phyloP scores from a whole-genome alignment of 1,140 invertebrate genomes.

The Drosophila rhopaloa region DNA sequence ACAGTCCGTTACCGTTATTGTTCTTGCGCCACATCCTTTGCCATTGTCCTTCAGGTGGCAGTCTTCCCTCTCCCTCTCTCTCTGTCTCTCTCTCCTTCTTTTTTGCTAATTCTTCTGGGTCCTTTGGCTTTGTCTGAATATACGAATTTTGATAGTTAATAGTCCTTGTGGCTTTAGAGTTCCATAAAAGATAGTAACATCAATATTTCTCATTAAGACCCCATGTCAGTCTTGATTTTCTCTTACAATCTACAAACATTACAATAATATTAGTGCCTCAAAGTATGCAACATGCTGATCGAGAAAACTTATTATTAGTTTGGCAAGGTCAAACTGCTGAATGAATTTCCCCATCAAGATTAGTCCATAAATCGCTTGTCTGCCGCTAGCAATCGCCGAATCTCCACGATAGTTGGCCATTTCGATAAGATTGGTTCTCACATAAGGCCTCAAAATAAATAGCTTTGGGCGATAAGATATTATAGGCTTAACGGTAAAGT shows the following conservation, averaged over 20 bases:
- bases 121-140: background rate
- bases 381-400: background rate
- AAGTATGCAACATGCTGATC: conserved; percentile 6
- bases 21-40: conserved; percentile 1
- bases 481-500: background rate
- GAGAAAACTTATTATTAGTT: background rate
- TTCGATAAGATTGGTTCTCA: conserved; percentile 4
- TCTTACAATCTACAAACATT: too few species aligned
- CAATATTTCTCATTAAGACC: too few species aligned
- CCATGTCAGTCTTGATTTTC: too few species aligned
- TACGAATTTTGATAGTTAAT: too few species aligned
- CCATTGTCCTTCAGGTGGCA: conserved; percentile 28
- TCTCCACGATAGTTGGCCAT: background rate
- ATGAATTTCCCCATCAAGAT: conserved; percentile 14
- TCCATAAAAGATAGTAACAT: too few species aligned
- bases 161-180: too few species aligned
- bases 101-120: background rate
- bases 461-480: conserved; percentile 19
- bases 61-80: conserved; percentile 1
- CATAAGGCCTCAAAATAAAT: conserved; percentile 12
- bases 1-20: conserved; percentile 42
- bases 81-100: background rate
- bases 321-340: conserved; percentile 8
- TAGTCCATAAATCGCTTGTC: conserved; percentile 2
- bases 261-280: background rate